These are phyloP conservation scores for Mactra quadrangularis DNA, from an alignment of 1,140 invertebrate species.

Conservation along the genomic window DNA sequence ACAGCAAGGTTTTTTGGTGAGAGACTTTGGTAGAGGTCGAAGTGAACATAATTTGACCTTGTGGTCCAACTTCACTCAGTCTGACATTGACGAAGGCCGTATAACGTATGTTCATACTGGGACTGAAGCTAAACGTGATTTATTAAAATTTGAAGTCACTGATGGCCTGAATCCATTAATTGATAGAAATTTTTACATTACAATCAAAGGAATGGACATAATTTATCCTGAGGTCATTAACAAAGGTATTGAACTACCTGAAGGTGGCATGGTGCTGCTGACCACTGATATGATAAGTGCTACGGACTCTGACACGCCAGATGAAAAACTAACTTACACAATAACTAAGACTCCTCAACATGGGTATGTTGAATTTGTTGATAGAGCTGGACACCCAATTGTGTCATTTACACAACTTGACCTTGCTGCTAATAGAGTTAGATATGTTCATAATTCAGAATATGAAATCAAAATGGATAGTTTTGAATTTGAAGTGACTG, in stretches of 20 bases:
- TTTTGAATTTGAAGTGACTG: conserved; percentile 84
- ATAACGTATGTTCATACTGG: conserved; percentile 83
- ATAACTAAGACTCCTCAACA: conserved; percentile 81
- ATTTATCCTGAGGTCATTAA: conserved; percentile 82
- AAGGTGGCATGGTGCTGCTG: conserved; percentile 80
- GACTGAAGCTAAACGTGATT: conserved; percentile 79
- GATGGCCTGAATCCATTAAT: conserved; percentile 83
- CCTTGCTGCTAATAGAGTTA: conserved; percentile 82
- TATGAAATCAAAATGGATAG: conserved; percentile 83
- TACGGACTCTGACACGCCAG: conserved; percentile 81
- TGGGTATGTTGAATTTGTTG: conserved; percentile 81
- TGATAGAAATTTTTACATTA: conserved; percentile 83
- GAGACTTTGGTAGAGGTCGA: conserved; percentile 48
- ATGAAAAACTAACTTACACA: conserved; percentile 80
- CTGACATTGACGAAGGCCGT: conserved; percentile 80
- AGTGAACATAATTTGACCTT: conserved; percentile 76
- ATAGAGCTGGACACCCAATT: conserved; percentile 80
- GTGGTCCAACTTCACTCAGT: conserved; percentile 83
- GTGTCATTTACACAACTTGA: conserved; percentile 83
- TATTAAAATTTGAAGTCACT: conserved; percentile 84
- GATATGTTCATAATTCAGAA: conserved; percentile 80
- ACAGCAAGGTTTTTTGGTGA: conserved; percentile 80
- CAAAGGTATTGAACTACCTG: conserved; percentile 81
- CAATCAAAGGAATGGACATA: conserved; percentile 81
- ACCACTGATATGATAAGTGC: conserved; percentile 82